phyloP scores from a whole-genome alignment of 1,140 invertebrate species.

The Telenomus remus region DNA sequence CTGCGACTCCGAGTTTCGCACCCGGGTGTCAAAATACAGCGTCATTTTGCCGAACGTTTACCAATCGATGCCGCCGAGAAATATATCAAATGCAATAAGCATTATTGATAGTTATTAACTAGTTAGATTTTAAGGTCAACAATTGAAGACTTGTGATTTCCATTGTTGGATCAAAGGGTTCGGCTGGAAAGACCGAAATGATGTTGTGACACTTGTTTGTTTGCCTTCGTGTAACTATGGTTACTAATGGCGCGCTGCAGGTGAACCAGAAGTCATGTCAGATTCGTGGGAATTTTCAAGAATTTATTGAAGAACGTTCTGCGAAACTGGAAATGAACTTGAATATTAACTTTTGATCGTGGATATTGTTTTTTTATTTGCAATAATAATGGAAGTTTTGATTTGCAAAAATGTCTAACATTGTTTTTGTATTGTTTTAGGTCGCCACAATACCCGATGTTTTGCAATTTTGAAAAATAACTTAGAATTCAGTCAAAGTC shows the following conservation, averaged over 20 bases:
- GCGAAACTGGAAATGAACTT: no score
- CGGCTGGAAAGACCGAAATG: neutral
- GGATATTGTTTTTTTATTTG: no score
- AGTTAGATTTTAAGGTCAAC: neutral
- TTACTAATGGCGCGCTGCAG: slow-evolving; percentile 29
- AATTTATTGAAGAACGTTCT: neutral
- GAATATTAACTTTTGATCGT: no score
- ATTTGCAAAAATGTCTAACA: no score
- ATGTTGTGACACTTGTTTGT: slow-evolving; percentile 46
- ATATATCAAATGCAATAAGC: no score
- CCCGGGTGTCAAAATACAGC: slow-evolving; percentile 85
- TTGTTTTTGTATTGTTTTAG: no score
- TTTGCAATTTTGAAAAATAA: no score
- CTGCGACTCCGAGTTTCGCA: slow-evolving; percentile 81
- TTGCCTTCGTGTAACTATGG: slow-evolving; percentile 45
- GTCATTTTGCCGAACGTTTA: slow-evolving; percentile 76
- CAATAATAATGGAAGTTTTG: no score
- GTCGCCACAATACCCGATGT: no score
- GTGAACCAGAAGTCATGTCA: neutral
- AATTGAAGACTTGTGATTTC: neutral
- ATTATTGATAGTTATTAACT: no score
- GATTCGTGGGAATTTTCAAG: neutral
- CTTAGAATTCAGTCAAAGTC: no score
- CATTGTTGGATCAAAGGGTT: neutral
- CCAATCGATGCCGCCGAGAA: no score